A percentile compares a stretch with the other conserved stretches of the same genome.
These are phyloP conservation scores for Psix sp. DNA, from an alignment of 1,140 invertebrate genomes.

Conservation along the genomic window DNA sequence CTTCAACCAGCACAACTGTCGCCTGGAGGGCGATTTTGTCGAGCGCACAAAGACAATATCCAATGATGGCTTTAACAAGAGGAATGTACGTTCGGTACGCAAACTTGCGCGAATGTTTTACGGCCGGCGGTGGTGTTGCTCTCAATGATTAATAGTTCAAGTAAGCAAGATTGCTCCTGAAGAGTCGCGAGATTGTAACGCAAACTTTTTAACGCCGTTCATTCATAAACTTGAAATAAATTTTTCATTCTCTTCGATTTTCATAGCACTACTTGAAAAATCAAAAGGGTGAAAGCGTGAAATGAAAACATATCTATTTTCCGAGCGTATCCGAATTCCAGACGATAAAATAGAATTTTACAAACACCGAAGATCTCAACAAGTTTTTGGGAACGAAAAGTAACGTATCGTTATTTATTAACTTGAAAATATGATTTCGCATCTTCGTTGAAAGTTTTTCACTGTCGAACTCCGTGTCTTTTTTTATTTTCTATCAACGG, in stretches of 20 bases:
- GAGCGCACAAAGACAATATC: slow-evolving; percentile 37
- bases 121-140: background rate
- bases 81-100: slow-evolving; percentile 8
- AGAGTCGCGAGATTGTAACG: background rate
- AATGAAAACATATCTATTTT: too few species aligned
- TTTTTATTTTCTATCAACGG: too few species aligned
- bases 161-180: slow-evolving; percentile 6
- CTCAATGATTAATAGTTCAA: slow-evolving; percentile 16
- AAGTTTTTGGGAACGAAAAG: too few species aligned
- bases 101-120: slow-evolving; percentile 11
- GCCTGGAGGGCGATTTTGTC: slow-evolving; percentile 43
- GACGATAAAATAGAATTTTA: too few species aligned
- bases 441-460: too few species aligned
- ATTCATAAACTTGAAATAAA: background rate
- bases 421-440: too few species aligned
- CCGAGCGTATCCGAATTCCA: too few species aligned
- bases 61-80: slow-evolving; percentile 30
- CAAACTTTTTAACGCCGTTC: background rate
- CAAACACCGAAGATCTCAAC: too few species aligned
- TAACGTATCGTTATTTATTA: too few species aligned
- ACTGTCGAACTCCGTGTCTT: too few species aligned
- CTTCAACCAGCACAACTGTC: slow-evolving; percentile 37
- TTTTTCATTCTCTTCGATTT: background rate
- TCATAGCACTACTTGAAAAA: too few species aligned
- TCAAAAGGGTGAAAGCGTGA: too few species aligned